phyloP scores from a whole-genome alignment of 2,113 vertebrate genomes.

The Poecilia latipinna region DNA sequence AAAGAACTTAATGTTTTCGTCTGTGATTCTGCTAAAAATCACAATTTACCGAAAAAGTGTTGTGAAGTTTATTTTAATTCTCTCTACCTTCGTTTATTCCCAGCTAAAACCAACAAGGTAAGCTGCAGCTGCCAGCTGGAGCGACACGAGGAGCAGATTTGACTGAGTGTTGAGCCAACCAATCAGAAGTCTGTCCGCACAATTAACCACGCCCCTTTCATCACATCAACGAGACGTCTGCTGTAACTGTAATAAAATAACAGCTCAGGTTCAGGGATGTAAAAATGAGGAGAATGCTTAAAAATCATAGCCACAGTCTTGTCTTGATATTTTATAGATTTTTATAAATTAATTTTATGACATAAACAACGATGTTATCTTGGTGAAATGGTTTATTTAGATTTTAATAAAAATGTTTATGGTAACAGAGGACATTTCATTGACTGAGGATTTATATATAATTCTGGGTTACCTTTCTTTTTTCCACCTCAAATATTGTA shows the following conservation, averaged over 20 bases:
- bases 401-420: neutral
- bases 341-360: neutral
- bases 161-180: conserved; percentile 37
- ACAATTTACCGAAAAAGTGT: neutral
- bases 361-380: neutral
- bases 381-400: neutral
- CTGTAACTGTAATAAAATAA: conserved; percentile 56
- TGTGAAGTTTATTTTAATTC: neutral
- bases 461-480: neutral
- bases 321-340: neutral
- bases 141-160: neutral
- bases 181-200: conserved; percentile 67
- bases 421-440: neutral
- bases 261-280: conserved; percentile 35
- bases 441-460: neutral
- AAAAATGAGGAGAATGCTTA: neutral
- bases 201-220: conserved; percentile 39
- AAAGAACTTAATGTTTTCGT: neutral
- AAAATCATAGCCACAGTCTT: neutral
- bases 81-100: conserved; percentile 14
- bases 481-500: neutral
- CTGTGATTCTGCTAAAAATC: conserved; percentile 3
- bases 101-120: conserved; percentile 5
- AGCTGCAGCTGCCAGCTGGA: neutral
- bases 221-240: accelerated